Base-by-base conservation (phyloP, 2,888 invertebrate species). In the Abrostola triplasia region DNA sequence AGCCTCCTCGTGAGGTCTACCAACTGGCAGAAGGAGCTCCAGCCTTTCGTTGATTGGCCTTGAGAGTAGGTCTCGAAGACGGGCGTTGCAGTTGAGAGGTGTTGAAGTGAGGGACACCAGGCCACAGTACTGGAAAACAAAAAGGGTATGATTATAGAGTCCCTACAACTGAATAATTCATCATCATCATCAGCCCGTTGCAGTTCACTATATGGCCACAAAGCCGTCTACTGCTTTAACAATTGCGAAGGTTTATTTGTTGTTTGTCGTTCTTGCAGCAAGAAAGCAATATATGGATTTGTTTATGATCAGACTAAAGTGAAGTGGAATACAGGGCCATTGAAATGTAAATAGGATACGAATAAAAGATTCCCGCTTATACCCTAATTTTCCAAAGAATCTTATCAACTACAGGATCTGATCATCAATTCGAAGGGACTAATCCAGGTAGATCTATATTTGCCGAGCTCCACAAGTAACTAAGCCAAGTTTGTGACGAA, bases 11-110 rank as follows among this genome's bases (percentile, higher is more conserved):
- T 97, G 95, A 0, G 98, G 97, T 91, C 97, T 97, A 0, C 99
- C 99, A 0, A 99, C 96, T 0, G 99, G 98, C 11, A 99, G 91
- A 6, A 99, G 95, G 0, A 98, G 95, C 6, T 97, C 95, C 36
- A 98, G 92, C 76, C 98, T 97, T 88, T 99, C 99, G 81, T 97
- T 96, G 0, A 86, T 79, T 0, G 98, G 98, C 56, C 99, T 95
- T n/a, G 95, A 94, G 0, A 99, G 95, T 6, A 99, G 94, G 24
- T 92, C 90, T 10, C 98, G 95, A 35, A 99, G 93, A 0, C 97
- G 96, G 5, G 98, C 96, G 9, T 98, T 98, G 90, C 98, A 98
- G 89, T 99, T 99, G 52, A 99, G 91, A 0, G 99, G 99, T 0
- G 98, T 99, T 5, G 98, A 98, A 0, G 98, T 97, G 47, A 99